Conservation (phyloP, 2,797 vertebrate genomes). For the Adrianichthys oophorus region DNA sequence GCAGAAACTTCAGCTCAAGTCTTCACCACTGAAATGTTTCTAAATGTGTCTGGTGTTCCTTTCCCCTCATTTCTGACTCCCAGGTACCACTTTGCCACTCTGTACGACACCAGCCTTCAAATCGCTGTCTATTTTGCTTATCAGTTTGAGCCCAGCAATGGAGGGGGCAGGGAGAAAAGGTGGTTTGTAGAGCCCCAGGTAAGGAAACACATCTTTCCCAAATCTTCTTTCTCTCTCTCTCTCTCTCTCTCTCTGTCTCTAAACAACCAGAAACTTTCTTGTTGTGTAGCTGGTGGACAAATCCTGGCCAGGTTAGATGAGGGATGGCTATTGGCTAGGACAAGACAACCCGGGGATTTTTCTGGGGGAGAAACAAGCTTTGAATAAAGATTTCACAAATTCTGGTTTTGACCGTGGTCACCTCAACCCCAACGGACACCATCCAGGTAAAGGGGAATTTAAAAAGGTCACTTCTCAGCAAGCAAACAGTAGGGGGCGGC, state of each 20-base stretch:
- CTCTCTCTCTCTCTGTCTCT: too few relatives aligned
- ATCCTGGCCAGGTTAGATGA: conserved; percentile 73
- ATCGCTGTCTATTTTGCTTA: conserved; percentile 79
- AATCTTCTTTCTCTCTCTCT: too few relatives aligned
- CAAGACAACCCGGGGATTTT: conserved; percentile 68
- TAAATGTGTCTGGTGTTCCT: not conserved
- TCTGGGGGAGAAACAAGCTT: conserved; percentile 74
- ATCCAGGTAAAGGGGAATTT: conserved; percentile 63
- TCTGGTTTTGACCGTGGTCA: conserved; percentile 79
- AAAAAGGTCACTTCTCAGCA: too few relatives aligned
- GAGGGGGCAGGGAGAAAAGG: conserved; percentile 72
- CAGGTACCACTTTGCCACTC: conserved; percentile 76
- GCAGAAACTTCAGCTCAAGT: not conserved
- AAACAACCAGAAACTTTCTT: not conserved
- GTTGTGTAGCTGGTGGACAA: conserved; percentile 64
- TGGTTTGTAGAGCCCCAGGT: conserved; percentile 84
- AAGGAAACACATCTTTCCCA: not conserved
- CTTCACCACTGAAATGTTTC: not conserved
- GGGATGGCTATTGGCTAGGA: conserved; percentile 70
- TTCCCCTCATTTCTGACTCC: not conserved
- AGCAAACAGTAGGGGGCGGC: too few relatives aligned
- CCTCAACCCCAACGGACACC: conserved; percentile 81
- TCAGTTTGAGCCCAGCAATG: conserved; percentile 71
- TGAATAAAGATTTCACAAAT: conserved; percentile 77
- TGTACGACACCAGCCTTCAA: conserved; percentile 73